phyloP scores from a whole-genome alignment of 2,797 vertebrate species.

The Cyclura pinguis region DNA sequence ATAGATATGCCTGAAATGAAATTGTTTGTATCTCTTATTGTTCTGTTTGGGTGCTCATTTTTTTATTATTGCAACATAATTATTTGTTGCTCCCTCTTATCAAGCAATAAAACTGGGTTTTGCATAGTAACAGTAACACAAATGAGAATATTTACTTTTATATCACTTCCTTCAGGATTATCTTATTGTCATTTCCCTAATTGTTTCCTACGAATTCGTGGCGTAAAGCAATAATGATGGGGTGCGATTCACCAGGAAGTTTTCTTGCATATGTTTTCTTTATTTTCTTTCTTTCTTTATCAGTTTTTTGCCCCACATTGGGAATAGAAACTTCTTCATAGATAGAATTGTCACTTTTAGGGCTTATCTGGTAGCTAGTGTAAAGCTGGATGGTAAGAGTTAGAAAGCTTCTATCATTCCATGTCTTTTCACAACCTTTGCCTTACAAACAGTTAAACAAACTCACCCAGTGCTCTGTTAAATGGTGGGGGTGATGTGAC shows the following conservation, averaged over 20 bases:
- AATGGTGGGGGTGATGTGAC: no score
- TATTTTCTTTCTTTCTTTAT: not conserved
- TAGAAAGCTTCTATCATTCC: not conserved
- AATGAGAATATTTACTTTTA: constrained; percentile 11
- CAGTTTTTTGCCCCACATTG: no score
- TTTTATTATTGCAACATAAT: constrained; percentile 7
- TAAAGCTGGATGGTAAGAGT: not conserved
- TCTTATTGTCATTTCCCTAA: not conserved
- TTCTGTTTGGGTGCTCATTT: not conserved
- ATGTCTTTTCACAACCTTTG: not conserved
- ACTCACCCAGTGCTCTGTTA: not conserved
- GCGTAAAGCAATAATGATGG: not conserved
- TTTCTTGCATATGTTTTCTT: not conserved
- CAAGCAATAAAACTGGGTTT: not conserved
- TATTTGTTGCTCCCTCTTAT: not conserved
- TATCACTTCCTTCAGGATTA: constrained; percentile 7
- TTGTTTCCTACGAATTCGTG: not conserved
- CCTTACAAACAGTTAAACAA: not conserved
- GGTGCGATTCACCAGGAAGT: not conserved
- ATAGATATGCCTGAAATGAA: not conserved
- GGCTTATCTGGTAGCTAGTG: not conserved
- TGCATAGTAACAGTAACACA: not conserved
- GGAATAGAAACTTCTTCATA: not conserved
- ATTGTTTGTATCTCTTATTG: not conserved
- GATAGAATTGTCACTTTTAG: not conserved